These are phyloP conservation scores for Ceratoteleas bidentatus DNA, from an alignment of 1,140 invertebrate species.

Conservation along the genomic window DNA sequence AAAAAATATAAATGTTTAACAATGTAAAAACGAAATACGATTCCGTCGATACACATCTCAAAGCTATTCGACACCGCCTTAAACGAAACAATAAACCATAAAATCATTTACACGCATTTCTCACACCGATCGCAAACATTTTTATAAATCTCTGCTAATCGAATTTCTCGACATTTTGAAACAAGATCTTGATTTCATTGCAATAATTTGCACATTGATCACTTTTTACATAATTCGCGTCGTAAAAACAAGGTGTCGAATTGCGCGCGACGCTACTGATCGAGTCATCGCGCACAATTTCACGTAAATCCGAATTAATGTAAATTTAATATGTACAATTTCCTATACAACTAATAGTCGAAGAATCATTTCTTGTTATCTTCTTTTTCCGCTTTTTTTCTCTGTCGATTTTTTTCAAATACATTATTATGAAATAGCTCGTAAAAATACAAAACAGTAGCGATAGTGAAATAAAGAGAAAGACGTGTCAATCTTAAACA, in stretches of 20 bases:
- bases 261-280: constrained; percentile 9
- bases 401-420: constrained; percentile 18
- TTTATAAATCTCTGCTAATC: constrained; percentile 75
- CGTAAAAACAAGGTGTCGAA: constrained; percentile 30
- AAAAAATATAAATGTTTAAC: not conserved
- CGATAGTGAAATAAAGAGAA: constrained; percentile 49
- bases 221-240: constrained; percentile 32
- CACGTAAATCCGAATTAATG: constrained; percentile 30
- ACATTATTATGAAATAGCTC: constrained; percentile 48
- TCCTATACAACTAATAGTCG: constrained; percentile 24
- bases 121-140: constrained; percentile 70
- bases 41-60: constrained; percentile 1
- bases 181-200: constrained; percentile 50
- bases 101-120: not conserved
- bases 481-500: constrained; percentile 52
- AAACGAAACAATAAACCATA: constrained; percentile 28
- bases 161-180: constrained; percentile 44
- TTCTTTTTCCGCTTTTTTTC: constrained; percentile 10
- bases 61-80: constrained; percentile 39
- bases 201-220: constrained; percentile 42
- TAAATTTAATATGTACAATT: constrained; percentile 50
- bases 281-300: constrained; percentile 15
- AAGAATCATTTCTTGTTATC: constrained; percentile 19
- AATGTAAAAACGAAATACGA: not conserved
- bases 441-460: constrained; percentile 61